Base-by-base conservation (phyloP, 2,888 invertebrate species). In the Macroteleia sp. region DNA sequence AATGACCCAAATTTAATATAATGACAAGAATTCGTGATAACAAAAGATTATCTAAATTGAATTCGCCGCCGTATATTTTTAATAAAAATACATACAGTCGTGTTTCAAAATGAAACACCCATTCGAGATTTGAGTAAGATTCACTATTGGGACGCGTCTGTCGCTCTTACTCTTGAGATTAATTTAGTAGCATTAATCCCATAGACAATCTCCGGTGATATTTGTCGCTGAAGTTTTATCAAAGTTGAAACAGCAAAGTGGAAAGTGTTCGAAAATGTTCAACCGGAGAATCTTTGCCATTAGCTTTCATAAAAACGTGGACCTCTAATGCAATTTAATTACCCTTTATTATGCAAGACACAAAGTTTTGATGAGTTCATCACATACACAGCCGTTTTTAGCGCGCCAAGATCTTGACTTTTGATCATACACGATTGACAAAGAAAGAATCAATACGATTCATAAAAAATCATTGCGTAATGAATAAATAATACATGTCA, bases 301-400 rank as follows among this genome's bases (percentile, higher is more conserved):
- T 59, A 46, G 32, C 34, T 22, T 50, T 28, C 19, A 16, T 42
- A 66, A 54, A 66, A 44, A 66, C 20, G 19, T 66, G 32, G 17
- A 44, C 32, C 44, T 44, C 44, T 62, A 39, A 66, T 44, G 54
- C 34, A 66, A 54, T 66, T 54, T 30, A 48, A 69, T 57, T 57
- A 69, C 32, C 42, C 25, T 46, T 67, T 19, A 66, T 67, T 67
- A 64, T 52, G 32, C 52, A 64, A 67, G 50, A 69, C 67, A 57
- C 57, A 57, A 69, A 57, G 57, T 70, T 70, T 70, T 70, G 39
- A 70, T 70, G 69, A 70, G 41, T 59, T 70, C 36, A 66, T 66
- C 52, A 59, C 36, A 59, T 59, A 71, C 59, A 59, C 69, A 69
- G 59, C 69, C 84, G n/a, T n/a, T n/a, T n/a, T n/a, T n/a, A n/a